phyloP scores from a whole-genome alignment of 2,888 invertebrate genomes.

The Miltochrista miniata region DNA sequence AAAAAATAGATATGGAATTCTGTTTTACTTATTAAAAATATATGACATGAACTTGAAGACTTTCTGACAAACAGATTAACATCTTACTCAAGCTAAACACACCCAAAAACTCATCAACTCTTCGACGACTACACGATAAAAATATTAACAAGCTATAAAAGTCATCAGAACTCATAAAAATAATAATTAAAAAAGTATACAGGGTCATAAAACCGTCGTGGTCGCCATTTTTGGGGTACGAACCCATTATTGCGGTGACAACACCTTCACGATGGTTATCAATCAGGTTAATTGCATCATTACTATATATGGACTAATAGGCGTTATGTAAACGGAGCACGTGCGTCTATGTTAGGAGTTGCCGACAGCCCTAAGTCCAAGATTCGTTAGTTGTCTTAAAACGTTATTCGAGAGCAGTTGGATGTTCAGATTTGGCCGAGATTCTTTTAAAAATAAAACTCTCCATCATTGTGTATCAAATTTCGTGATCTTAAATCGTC shows the following conservation, averaged over 20 bases:
- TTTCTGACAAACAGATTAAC: neutral
- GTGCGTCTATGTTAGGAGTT: neutral
- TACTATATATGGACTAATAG: slow-evolving; percentile 14
- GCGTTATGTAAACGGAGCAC: neutral
- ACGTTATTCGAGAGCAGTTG: too few relatives aligned
- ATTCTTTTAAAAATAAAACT: too few relatives aligned
- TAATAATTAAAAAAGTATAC: slow-evolving; percentile 28
- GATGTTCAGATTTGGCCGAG: too few relatives aligned
- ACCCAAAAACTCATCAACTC: neutral
- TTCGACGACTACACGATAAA: slow-evolving; percentile 5
- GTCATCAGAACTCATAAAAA: slow-evolving; percentile 28
- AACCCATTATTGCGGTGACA: slow-evolving; percentile 9
- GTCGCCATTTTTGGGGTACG: slow-evolving; percentile 12
- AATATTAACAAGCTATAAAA: slow-evolving; percentile 9
- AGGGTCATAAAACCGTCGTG: slow-evolving; percentile 12
- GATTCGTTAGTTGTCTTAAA: neutral
- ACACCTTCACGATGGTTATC: slow-evolving; percentile 27
- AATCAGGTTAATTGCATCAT: slow-evolving; percentile 27
- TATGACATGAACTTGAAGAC: neutral
- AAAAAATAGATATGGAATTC: too few relatives aligned
- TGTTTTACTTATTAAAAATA: neutral
- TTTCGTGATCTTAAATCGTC: too few relatives aligned
- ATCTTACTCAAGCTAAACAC: neutral
- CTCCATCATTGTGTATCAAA: too few relatives aligned
- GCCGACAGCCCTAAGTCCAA: neutral